Percentiles rank a stretch among this genome's conserved stretches.
These are phyloP conservation scores for Cerceris ruficornis DNA, from an alignment of 2,888 invertebrate species.

Conservation along the genomic window DNA sequence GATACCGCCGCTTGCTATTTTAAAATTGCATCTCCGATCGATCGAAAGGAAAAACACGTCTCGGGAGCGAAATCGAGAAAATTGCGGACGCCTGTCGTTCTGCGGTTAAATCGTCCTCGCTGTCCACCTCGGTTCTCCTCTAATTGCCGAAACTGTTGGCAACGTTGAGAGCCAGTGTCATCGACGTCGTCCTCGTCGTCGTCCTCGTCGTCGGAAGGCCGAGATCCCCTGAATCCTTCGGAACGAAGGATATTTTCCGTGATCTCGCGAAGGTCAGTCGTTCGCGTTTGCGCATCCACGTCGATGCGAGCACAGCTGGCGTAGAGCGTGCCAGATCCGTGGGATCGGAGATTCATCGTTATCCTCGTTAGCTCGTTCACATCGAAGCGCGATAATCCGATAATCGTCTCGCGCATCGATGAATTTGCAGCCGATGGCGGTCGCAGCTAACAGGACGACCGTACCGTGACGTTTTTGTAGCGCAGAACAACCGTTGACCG, in stretches of 20 bases:
- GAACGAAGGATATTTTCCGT: neutral
- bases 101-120: conserved; percentile 16
- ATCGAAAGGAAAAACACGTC: neutral
- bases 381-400: conserved; percentile 41
- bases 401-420: conserved; percentile 31
- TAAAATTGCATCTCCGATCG: neutral
- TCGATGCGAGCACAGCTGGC: neutral
- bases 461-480: conserved; percentile 14
- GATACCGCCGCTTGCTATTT: neutral
- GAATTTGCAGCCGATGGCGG: conserved; percentile 8
- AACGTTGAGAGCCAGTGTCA: conserved; percentile 27
- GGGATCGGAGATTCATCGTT: conserved; percentile 26
- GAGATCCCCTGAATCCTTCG: neutral
- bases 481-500: neutral
- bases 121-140: neutral
- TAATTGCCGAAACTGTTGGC: conserved; percentile 33
- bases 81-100: neutral
- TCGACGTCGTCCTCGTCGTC: conserved; percentile 21
- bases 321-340: too few relatives aligned
- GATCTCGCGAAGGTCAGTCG: neutral
- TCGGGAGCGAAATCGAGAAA: neutral
- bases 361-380: conserved; percentile 36
- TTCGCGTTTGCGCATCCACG: neutral
- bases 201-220: neutral
- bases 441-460: neutral